These are phyloP conservation scores for Sorex maritimensis DNA, from an alignment of 2,797 vertebrate genomes.

Conservation along the genomic window DNA sequence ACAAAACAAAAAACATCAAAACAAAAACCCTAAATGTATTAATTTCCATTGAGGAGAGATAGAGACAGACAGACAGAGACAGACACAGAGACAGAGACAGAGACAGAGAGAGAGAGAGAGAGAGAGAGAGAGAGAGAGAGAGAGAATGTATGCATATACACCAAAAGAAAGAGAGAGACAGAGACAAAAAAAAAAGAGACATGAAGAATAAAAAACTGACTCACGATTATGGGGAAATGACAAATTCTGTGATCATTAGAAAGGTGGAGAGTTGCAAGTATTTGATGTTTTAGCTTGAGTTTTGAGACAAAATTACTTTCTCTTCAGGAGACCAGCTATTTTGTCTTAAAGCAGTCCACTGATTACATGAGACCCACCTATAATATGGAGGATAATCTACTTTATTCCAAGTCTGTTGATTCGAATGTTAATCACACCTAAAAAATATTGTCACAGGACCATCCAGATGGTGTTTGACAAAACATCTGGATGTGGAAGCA, in stretches of 20 bases:
- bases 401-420: neutral
- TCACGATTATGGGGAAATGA: neutral
- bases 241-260: no score
- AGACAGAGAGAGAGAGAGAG: neutral
- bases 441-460: neutral
- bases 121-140: neutral
- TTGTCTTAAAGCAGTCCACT: neutral
- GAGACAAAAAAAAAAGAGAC: no score
- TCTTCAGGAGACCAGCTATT: neutral
- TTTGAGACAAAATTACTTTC: neutral
- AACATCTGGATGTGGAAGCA: neutral
- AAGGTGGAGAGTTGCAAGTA: no score
- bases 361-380: neutral
- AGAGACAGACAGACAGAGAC: neutral
- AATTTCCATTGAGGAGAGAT: no score
- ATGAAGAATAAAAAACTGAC: no score
- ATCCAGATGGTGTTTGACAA: neutral
- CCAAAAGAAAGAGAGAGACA: no score
- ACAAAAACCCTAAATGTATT: no score
- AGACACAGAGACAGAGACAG: no score
- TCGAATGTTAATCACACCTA: slow-evolving; percentile 3
- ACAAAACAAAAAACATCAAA: no score
- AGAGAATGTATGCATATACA: no score
- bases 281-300: neutral
- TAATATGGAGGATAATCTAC: neutral